These are phyloP conservation scores for Desmophyllum pertusum DNA, from an alignment of 92 coral and sea anemone species.

Conservation along the genomic window DNA sequence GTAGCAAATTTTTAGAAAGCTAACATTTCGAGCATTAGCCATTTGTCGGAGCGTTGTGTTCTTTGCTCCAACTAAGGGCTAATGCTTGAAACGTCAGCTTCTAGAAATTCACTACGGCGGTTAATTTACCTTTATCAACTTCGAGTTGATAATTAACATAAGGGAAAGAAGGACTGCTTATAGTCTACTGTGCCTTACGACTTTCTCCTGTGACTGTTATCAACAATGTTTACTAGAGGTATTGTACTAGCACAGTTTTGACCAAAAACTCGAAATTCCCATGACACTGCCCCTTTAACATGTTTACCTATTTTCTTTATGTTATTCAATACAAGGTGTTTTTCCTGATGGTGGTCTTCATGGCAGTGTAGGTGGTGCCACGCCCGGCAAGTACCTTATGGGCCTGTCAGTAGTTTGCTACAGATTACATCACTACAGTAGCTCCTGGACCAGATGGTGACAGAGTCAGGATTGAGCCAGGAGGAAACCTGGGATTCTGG, in stretches of 20 bases:
- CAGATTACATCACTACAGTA: constrained; percentile 60
- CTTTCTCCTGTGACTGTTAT: too few relatives aligned
- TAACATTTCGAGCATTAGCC: too few relatives aligned
- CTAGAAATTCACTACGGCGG: too few relatives aligned
- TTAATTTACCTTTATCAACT: too few relatives aligned
- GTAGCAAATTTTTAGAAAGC: too few relatives aligned
- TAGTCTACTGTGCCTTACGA: too few relatives aligned
- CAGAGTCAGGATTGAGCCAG: constrained; percentile 71
- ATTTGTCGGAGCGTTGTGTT: too few relatives aligned
- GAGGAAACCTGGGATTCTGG: constrained; percentile 82
- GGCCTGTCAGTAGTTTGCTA: constrained; percentile 83
- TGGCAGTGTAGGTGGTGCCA: constrained; percentile 92
- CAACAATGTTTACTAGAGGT: too few relatives aligned
- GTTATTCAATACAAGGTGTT: constrained; percentile 68
- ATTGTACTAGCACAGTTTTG: neutral
- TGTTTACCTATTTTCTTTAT: neutral
- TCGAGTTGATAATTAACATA: too few relatives aligned
- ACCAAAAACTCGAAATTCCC: neutral
- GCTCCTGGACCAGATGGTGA: constrained; percentile 55
- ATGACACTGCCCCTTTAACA: neutral
- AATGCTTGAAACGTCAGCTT: too few relatives aligned
- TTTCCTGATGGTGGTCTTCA: constrained; percentile 82
- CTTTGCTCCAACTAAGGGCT: too few relatives aligned
- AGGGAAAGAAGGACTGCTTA: too few relatives aligned
- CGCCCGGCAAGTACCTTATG: constrained; percentile 93